phyloP scores from a whole-genome alignment of 2,888 invertebrate species.

The Scaptomyza tumidula region DNA sequence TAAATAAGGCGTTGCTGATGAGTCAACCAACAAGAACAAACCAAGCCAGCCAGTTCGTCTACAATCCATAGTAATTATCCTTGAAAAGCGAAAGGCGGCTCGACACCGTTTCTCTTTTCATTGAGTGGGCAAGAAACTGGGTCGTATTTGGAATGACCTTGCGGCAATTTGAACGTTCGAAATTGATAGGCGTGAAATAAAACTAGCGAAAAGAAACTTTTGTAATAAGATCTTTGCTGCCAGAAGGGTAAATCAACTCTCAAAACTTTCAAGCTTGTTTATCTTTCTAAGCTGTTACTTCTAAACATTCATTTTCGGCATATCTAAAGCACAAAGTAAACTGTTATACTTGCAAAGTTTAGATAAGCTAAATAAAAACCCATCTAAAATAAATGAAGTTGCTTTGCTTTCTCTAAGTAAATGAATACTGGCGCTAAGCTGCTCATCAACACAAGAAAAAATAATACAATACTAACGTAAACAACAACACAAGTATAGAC shows the following conservation, averaged over 20 bases:
- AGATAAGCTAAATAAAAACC: conserved; percentile 2
- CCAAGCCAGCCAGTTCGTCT: conserved; percentile 7
- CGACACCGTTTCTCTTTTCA: conserved; percentile 1
- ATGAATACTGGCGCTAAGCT: conserved; percentile 51
- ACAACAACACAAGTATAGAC: conserved; percentile 9
- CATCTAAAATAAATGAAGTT: conserved; percentile 20
- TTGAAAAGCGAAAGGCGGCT: conserved; percentile 35
- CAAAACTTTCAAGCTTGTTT: too few species aligned
- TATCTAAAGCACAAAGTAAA: too few species aligned
- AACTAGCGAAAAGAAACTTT: not conserved
- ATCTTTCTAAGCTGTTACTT: too few species aligned
- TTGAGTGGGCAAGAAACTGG: conserved; percentile 36
- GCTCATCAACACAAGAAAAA: conserved; percentile 24
- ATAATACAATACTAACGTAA: conserved; percentile 3
- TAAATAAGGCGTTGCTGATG: conserved; percentile 70
- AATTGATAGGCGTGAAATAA: not conserved
- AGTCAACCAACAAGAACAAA: conserved; percentile 27
- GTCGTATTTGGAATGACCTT: conserved; percentile 46
- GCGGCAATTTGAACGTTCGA: conserved; percentile 4
- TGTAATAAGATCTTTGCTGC: not conserved
- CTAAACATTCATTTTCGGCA: too few species aligned
- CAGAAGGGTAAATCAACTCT: too few species aligned
- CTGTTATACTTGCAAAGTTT: not conserved
- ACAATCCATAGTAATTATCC: conserved; percentile 43
- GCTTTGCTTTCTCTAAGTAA: conserved; percentile 56